A percentile compares a stretch with the other conserved stretches of the same genome.
phyloP scores from a whole-genome alignment of 2,797 vertebrate genomes.

The Nannoperca australis region DNA sequence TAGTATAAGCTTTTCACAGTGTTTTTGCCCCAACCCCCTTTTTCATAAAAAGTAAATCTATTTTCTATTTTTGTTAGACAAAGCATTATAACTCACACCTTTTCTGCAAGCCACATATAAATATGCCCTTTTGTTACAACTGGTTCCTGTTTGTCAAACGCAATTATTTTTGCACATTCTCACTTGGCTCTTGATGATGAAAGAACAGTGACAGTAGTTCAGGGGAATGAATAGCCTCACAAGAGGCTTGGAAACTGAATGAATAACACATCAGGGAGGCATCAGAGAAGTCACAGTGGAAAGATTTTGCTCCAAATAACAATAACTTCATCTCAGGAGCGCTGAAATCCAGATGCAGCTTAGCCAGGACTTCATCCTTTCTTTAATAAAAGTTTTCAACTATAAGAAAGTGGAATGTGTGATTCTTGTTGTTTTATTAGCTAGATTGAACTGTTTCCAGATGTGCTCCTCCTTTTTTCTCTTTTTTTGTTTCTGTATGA shows the following conservation, averaged over 20 bases:
- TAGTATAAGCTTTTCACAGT: not conserved
- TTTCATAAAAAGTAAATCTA: not conserved
- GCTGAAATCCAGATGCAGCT: conserved; percentile 51
- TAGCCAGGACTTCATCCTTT: not conserved
- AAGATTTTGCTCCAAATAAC: conserved; percentile 55
- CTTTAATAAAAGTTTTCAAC: conserved; percentile 6
- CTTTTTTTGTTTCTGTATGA: not conserved
- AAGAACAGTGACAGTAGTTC: conserved; percentile 55
- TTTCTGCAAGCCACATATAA: not conserved
- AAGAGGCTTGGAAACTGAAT: conserved; percentile 54
- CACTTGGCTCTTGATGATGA: conserved; percentile 35
- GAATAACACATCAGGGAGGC: conserved; percentile 77
- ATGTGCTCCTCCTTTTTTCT: conserved; percentile 5
- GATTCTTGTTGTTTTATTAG: conserved; percentile 31
- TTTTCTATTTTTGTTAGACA: not conserved
- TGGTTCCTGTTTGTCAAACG: conserved; percentile 41
- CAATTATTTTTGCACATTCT: conserved; percentile 22
- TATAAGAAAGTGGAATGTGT: not conserved
- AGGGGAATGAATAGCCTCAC: conserved; percentile 64
- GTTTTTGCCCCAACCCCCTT: not conserved
- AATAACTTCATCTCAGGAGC: conserved; percentile 58
- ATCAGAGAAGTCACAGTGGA: conserved; percentile 58
- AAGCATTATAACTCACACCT: not conserved
- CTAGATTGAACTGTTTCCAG: conserved; percentile 31
- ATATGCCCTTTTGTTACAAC: not conserved